Conservation (phyloP, 2,888 invertebrate genomes). For the Drosophila mayaguana region DNA sequence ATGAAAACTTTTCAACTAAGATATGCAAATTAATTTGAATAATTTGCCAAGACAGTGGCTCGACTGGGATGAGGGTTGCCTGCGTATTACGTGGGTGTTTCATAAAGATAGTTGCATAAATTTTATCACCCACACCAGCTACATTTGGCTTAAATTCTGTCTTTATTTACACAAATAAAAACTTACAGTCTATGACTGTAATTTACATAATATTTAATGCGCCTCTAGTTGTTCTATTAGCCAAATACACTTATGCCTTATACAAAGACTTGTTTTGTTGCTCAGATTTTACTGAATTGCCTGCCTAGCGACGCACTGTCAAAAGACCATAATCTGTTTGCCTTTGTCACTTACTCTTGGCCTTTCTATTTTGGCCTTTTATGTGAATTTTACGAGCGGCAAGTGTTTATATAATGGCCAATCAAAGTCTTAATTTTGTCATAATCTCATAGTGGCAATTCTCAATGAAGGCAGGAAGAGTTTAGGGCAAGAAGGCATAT, state of each 20-base stretch:
- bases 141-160: background rate
- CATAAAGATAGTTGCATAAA: constrained; percentile 6
- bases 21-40: constrained; percentile 63
- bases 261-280: background rate
- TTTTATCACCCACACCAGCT: background rate
- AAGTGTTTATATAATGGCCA: constrained; percentile 15
- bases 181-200: background rate
- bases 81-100: background rate
- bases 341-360: background rate
- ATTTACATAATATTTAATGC: constrained; percentile 25
- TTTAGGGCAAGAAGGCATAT: too few relatives aligned
- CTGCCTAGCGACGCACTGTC: background rate
- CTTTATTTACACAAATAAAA: constrained; percentile 1
- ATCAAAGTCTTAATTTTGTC: constrained; percentile 4
- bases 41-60: constrained; percentile 40
- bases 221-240: constrained; percentile 24
- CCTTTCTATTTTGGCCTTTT: background rate
- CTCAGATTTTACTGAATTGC: background rate
- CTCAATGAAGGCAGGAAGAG: background rate
- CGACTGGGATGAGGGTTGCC: background rate
- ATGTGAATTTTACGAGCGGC: constrained; percentile 6
- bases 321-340: background rate
- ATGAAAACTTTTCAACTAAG: constrained; percentile 44
- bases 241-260: background rate
- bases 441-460: background rate